Evolutionary conservation across 2,888 invertebrate genomes (phyloP).

Genomic region (Biston stratarius): DNA sequence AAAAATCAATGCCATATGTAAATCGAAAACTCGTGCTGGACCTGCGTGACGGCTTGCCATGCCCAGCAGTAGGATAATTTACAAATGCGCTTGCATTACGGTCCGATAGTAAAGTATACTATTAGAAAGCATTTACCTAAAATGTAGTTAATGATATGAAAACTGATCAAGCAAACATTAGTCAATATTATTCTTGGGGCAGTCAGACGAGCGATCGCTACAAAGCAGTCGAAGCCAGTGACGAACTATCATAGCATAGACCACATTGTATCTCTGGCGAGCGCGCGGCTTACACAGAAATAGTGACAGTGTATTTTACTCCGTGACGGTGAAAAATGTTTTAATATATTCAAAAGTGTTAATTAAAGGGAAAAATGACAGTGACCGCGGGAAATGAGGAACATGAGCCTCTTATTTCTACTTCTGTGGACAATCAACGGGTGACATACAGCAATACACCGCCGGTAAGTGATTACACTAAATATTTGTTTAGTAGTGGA

Average conservation of each 20-base stretch:
- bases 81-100: neutral
- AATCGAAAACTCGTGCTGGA: no score
- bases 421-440: constrained; percentile 78
- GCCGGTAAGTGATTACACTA: constrained; percentile 60
- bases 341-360: constrained; percentile 42
- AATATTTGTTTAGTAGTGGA: constrained; percentile 29
- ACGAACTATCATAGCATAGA: constrained; percentile 8
- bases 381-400: constrained; percentile 81
- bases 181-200: constrained; percentile 33
- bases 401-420: constrained; percentile 79
- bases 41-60: no score
- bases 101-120: constrained; percentile 8
- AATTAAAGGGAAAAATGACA: constrained; percentile 68
- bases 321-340: constrained; percentile 53
- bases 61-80: no score
- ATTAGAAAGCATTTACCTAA: constrained; percentile 16
- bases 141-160: constrained; percentile 11
- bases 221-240: neutral
- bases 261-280: constrained; percentile 28
- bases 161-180: constrained; percentile 40
- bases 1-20: no score
- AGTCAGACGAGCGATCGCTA: constrained; percentile 23
- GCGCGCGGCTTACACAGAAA: constrained; percentile 42
- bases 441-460: constrained; percentile 74
- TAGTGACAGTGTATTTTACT: constrained; percentile 18